Evolutionary conservation across 2,888 invertebrate species (phyloP).

Genomic region (Lydus trimaculatus): DNA sequence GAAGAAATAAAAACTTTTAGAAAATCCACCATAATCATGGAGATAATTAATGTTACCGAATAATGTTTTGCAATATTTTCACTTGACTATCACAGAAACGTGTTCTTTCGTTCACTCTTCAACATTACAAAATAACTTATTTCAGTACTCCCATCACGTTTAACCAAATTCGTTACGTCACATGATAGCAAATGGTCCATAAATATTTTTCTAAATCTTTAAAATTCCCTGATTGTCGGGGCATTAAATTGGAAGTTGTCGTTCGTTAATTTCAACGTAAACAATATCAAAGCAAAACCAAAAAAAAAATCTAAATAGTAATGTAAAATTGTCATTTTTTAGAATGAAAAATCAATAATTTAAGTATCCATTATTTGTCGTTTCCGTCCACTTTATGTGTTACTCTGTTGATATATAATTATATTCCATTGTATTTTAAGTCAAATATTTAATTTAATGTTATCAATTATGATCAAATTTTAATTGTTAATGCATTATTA

Average conservation of each 20-base stretch:
- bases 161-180: constrained; percentile 28
- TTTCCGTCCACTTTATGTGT: constrained; percentile 2
- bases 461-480: not conserved
- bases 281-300: not conserved
- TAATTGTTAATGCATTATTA: not conserved
- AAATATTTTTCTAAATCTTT: constrained; percentile 22
- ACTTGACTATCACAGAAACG: not conserved
- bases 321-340: not conserved
- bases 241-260: not conserved
- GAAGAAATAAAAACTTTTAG: not conserved
- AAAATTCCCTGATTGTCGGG: not conserved
- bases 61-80: constrained; percentile 6
- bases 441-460: not conserved
- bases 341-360: not conserved
- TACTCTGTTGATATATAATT: not conserved
- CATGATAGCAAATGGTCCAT: constrained; percentile 27
- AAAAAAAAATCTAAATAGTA: no score
- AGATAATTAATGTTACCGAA: not conserved
- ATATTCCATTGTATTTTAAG: not conserved
- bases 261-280: not conserved
- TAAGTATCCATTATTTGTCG: not conserved
- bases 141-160: constrained; percentile 23
- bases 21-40: not conserved
- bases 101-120: not conserved
- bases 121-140: not conserved